Percentiles rank a stretch among this genome's conserved stretches.
Conservation (phyloP, 2,888 invertebrate species). For the Noctua janthe region DNA sequence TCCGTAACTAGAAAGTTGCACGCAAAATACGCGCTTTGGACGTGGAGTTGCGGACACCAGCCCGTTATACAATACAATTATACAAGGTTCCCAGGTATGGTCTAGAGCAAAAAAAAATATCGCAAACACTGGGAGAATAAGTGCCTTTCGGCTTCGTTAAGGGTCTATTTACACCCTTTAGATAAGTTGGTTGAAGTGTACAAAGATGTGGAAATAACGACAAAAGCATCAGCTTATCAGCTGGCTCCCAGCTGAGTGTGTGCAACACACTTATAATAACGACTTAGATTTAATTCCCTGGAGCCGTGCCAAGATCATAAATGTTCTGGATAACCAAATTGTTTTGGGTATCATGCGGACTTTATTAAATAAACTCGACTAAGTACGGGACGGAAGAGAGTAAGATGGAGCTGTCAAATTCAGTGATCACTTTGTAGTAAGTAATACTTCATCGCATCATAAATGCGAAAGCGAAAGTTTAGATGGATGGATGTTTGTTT, state of each 20-base stretch:
- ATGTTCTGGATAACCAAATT: conserved; percentile 2
- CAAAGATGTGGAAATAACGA: not conserved
- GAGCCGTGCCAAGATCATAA: conserved; percentile 25
- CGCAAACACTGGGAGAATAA: no score
- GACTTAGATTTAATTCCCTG: conserved; percentile 42
- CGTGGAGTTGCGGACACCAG: no score
- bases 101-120: no score
- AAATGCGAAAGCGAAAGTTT: not conserved
- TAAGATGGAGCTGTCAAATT: not conserved
- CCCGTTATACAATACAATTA: no score
- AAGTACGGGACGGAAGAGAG: not conserved
- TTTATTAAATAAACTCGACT: conserved; percentile 1
- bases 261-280: not conserved
- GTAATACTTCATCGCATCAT: not conserved
- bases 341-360: not conserved
- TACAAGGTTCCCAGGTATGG: no score
- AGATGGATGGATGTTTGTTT: not conserved
- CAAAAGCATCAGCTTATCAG: not conserved
- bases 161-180: no score
- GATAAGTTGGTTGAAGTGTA: no score
- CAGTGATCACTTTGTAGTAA: no score
- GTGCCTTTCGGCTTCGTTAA: no score
- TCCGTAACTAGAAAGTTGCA: no score
- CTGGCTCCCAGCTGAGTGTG: conserved; percentile 18
- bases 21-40: no score